Evolutionary conservation across 2,113 vertebrate species (phyloP).

Genomic region (Cepphus grylle): DNA sequence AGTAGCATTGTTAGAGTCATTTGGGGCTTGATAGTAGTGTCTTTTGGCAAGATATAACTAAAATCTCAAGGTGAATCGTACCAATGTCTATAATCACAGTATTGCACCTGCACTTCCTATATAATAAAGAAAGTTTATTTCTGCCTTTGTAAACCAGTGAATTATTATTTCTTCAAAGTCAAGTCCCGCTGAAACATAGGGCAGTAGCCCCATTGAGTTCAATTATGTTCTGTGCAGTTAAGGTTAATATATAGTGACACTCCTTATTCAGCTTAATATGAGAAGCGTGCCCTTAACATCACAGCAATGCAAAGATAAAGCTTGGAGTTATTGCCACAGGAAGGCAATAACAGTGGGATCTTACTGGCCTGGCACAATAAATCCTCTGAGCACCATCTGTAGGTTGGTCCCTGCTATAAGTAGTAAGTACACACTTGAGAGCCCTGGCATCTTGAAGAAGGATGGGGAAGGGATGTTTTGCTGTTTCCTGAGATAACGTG

Average conservation of each 20-base stretch:
- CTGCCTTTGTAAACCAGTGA: conserved; percentile 26
- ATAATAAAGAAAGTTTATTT: conserved; percentile 41
- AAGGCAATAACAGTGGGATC: neutral
- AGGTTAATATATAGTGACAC: conserved; percentile 6
- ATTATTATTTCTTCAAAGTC: conserved; percentile 47
- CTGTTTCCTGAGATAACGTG: neutral
- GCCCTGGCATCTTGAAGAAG: neutral
- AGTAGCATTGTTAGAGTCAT: conserved; percentile 29
- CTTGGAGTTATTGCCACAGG: neutral
- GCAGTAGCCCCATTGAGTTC: conserved; percentile 31
- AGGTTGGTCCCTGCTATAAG: neutral
- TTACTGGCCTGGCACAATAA: neutral
- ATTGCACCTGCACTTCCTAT: neutral
- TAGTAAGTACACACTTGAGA: neutral
- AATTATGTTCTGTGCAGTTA: neutral
- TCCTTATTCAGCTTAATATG: conserved; percentile 18
- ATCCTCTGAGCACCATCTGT: neutral
- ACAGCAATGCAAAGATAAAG: neutral
- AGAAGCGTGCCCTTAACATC: neutral
- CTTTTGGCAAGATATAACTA: conserved; percentile 48
- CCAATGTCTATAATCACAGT: neutral
- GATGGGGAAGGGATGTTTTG: neutral
- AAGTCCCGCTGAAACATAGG: conserved; percentile 17
- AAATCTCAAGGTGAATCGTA: conserved; percentile 49
- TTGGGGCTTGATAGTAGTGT: conserved; percentile 50